Evolutionary conservation across 2,888 invertebrate species (phyloP).

Genomic region (Tenthredo distinguenda): DNA sequence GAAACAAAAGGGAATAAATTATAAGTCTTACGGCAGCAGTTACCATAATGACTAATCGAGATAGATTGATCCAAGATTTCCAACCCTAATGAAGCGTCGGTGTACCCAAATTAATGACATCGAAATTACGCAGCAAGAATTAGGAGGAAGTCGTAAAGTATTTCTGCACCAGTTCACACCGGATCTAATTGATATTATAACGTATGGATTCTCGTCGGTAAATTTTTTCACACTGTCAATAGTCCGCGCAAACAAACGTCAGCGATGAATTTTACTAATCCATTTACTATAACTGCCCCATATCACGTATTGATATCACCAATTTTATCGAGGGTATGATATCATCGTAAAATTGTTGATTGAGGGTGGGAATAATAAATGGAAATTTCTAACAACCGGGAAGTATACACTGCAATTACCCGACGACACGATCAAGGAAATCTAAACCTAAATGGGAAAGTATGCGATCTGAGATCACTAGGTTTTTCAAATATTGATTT

Average conservation of each 20-base stretch:
- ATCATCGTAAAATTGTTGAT: background rate
- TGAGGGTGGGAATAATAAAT: background rate
- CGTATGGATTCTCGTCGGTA: background rate
- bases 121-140: background rate
- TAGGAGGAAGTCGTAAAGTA: background rate
- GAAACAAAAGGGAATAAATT: conserved; percentile 27
- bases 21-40: background rate
- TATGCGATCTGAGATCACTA: background rate
- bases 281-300: background rate
- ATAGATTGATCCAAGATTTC: background rate
- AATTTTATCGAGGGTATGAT: background rate
- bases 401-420: background rate
- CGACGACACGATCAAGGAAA: background rate
- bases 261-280: background rate
- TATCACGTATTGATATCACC: background rate
- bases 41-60: background rate
- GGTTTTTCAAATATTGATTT: conserved; percentile 7
- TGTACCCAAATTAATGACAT: background rate
- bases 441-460: background rate
- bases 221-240: background rate
- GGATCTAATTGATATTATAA: background rate
- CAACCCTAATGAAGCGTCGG: background rate
- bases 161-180: background rate
- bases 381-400: background rate
- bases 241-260: background rate